Evolutionary conservation across 2,113 vertebrate species (phyloP).

Genomic region (Cichladusa arquata): DNA sequence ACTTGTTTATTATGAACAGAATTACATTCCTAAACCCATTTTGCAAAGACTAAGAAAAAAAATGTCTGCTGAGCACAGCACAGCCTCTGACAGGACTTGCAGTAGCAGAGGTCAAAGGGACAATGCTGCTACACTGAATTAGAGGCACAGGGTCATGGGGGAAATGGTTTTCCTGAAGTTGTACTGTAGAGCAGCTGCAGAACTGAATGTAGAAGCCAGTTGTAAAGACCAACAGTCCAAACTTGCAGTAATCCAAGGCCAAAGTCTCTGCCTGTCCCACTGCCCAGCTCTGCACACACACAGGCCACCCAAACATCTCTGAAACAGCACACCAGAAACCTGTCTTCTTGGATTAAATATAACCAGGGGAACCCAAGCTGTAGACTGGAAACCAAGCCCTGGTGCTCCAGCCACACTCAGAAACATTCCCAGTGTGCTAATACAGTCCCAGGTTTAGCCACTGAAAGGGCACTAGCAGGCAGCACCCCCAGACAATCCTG

Average conservation of each 20-base stretch:
- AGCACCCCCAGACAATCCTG: not conserved
- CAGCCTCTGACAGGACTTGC: not conserved
- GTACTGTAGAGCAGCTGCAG: not conserved
- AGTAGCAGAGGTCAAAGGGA: not conserved
- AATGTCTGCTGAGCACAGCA: not conserved
- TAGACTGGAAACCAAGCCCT: not conserved
- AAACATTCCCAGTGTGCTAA: not conserved
- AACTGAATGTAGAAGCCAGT: not conserved
- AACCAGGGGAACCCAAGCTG: not conserved
- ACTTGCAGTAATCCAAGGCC: not conserved
- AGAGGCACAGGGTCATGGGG: rapidly evolving
- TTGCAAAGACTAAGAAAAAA: not conserved
- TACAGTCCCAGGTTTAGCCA: not conserved
- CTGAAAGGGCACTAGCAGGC: not conserved
- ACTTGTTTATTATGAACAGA: not conserved
- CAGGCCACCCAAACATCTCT: not conserved
- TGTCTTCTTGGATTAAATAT: not conserved
- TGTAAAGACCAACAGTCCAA: not conserved
- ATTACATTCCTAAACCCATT: not conserved
- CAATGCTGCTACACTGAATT: not conserved
- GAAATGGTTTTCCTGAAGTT: not conserved
- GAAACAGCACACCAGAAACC: not conserved
- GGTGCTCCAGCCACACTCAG: not conserved
- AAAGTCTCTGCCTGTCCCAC: not conserved
- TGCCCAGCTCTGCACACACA: not conserved